Conservation (phyloP, 64 coral and sea anemone species). For the Montipora capricornis region DNA sequence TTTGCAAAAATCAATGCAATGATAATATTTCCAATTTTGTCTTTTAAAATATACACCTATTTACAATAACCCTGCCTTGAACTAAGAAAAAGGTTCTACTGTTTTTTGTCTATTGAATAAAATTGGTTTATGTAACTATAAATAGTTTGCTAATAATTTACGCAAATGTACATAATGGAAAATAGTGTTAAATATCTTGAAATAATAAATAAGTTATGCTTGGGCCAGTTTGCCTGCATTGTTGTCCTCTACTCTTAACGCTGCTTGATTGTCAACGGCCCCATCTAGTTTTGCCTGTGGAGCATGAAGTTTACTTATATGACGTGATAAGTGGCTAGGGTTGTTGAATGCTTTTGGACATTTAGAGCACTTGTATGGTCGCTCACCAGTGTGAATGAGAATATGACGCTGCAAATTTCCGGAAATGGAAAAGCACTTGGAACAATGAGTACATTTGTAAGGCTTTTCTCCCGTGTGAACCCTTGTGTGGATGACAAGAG, state of each 20-base stretch:
- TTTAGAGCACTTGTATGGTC: conserved; percentile 92
- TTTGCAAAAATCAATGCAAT: conserved; percentile 6
- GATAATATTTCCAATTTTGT: not conserved
- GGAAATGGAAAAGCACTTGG: conserved; percentile 96
- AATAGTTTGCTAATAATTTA: not conserved
- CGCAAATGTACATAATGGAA: not conserved
- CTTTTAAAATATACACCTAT: not conserved
- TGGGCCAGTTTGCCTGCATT: conserved; percentile 7
- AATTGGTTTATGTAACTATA: not conserved
- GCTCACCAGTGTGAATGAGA: conserved; percentile 96
- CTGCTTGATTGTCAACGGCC: not conserved
- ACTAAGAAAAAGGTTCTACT: too few relatives aligned
- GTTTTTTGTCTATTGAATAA: not conserved
- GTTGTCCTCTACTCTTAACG: not conserved
- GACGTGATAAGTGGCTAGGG: conserved; percentile 96
- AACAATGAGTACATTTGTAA: conserved; percentile 91
- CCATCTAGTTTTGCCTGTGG: conserved; percentile 56
- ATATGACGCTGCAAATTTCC: conserved; percentile 96
- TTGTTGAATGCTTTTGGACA: conserved; percentile 98
- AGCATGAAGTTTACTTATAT: conserved; percentile 94
- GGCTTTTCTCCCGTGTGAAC: conserved; percentile 98
- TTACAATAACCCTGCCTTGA: too few relatives aligned
- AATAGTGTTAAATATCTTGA: not conserved
- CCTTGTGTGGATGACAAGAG: conserved; percentile 95
- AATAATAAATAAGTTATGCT: conserved; percentile 16